Conservation (phyloP, 2,113 vertebrate species). For the Mystacornis crossleyi region DNA sequence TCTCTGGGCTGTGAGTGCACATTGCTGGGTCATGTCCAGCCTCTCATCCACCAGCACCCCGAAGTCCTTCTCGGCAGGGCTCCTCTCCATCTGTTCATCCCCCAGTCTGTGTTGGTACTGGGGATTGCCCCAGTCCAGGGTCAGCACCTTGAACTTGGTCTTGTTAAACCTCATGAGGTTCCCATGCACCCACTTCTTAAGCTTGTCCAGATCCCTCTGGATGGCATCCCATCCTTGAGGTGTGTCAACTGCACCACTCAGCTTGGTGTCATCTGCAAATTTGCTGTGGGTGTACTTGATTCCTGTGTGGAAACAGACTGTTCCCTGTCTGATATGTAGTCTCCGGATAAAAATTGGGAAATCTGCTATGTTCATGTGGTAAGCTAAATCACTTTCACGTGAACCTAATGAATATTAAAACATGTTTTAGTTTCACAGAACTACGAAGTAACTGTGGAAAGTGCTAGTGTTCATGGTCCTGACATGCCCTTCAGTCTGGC, state of each 20-base stretch:
- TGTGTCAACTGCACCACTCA: not conserved
- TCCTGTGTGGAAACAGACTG: not conserved
- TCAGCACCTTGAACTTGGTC: not conserved
- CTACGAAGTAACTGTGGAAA: not conserved
- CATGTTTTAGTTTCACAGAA: not conserved
- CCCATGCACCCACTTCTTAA: not conserved
- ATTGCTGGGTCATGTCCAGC: not conserved
- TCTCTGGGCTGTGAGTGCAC: not conserved
- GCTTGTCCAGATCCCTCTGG: not conserved
- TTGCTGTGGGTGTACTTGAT: not conserved
- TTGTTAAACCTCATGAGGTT: not conserved
- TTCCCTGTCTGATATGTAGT: not conserved
- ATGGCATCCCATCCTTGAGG: not conserved
- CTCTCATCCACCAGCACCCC: not conserved
- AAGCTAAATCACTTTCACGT: not conserved
- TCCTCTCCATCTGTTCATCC: not conserved
- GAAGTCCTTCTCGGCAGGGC: not conserved
- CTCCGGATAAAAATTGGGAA: not conserved
- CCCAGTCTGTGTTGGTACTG: accelerated
- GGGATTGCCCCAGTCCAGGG: accelerated
- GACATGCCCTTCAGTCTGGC: not conserved
- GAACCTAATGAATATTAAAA: not conserved
- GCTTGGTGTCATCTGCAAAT: not conserved
- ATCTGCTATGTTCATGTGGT: not conserved
- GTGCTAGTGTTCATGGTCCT: not conserved